Conservation (phyloP, 2,113 vertebrate species). For the Platichthys flesus region DNA sequence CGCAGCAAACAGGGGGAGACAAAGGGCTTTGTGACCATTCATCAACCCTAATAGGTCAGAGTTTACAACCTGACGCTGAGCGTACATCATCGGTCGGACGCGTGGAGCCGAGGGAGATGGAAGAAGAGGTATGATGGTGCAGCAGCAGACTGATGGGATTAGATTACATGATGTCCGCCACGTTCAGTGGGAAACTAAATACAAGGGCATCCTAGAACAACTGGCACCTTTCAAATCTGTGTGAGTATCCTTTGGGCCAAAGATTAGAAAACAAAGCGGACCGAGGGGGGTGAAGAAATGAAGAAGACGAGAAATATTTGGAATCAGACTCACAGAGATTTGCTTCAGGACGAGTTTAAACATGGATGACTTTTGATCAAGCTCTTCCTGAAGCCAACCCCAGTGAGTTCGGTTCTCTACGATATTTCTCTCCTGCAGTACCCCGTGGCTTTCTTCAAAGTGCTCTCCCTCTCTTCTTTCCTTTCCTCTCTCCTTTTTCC, state of each 20-base stretch:
- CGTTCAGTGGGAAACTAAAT: conserved; percentile 7
- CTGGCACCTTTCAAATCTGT: background rate
- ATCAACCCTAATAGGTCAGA: conserved; percentile 77
- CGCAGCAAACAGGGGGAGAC: conserved; percentile 51
- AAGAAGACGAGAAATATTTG: background rate
- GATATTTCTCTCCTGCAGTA: conserved; percentile 11
- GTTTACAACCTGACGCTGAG: conserved; percentile 67
- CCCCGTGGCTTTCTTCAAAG: conserved; percentile 25
- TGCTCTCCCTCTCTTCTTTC: background rate
- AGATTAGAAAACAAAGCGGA: conserved; percentile 1
- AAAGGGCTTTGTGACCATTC: conserved; percentile 58
- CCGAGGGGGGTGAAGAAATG: background rate
- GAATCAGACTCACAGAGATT: background rate
- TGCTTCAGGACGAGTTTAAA: conserved; percentile 17
- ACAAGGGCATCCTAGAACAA: conserved; percentile 2
- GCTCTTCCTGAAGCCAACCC: conserved; percentile 22
- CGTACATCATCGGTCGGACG: conserved; percentile 63
- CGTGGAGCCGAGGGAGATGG: conserved; percentile 12
- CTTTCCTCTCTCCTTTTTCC: conserved; percentile 9
- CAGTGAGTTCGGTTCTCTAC: background rate
- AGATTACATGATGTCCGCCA: conserved; percentile 50
- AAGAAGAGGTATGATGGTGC: conserved; percentile 18
- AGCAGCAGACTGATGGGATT: conserved; percentile 39
- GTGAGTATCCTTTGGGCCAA: background rate
- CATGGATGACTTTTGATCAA: conserved; percentile 26